These are phyloP conservation scores for Scaptomyza pallida DNA, from an alignment of 1,140 invertebrate species.

Conservation along the genomic window DNA sequence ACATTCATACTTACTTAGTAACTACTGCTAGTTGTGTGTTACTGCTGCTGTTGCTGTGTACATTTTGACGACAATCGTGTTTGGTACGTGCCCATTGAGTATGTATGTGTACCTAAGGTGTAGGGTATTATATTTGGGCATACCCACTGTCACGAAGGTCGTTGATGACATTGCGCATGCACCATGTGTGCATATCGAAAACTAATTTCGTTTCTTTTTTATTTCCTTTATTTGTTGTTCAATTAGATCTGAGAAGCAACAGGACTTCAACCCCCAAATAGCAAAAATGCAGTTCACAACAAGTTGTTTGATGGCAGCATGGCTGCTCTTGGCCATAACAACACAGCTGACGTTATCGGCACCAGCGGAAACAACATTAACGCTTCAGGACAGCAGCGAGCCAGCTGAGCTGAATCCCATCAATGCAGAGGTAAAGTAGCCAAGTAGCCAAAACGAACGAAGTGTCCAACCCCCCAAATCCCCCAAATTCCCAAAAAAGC, in stretches of 20 bases:
- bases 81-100: slow-evolving; percentile 21
- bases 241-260: slow-evolving; percentile 16
- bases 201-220: background rate
- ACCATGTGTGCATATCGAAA: slow-evolving; percentile 5
- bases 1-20: background rate
- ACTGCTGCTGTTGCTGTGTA: background rate
- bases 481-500: background rate
- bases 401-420: slow-evolving; percentile 78
- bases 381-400: slow-evolving; percentile 54
- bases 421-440: slow-evolving; percentile 74
- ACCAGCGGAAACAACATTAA: slow-evolving; percentile 40
- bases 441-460: slow-evolving; percentile 2
- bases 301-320: slow-evolving; percentile 49
- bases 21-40: slow-evolving; percentile 5
- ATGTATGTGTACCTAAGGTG: background rate
- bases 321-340: slow-evolving; percentile 48
- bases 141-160: slow-evolving; percentile 15
- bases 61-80: slow-evolving; percentile 4
- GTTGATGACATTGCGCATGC: slow-evolving; percentile 18
- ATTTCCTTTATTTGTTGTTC: background rate
- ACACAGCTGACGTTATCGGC: slow-evolving; percentile 42
- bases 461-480: too few species aligned
- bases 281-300: slow-evolving; percentile 55
- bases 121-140: background rate
- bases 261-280: slow-evolving; percentile 9